These are phyloP conservation scores for Sebastes wilsoni DNA, from an alignment of 2,797 vertebrate genomes.

Conservation along the genomic window DNA sequence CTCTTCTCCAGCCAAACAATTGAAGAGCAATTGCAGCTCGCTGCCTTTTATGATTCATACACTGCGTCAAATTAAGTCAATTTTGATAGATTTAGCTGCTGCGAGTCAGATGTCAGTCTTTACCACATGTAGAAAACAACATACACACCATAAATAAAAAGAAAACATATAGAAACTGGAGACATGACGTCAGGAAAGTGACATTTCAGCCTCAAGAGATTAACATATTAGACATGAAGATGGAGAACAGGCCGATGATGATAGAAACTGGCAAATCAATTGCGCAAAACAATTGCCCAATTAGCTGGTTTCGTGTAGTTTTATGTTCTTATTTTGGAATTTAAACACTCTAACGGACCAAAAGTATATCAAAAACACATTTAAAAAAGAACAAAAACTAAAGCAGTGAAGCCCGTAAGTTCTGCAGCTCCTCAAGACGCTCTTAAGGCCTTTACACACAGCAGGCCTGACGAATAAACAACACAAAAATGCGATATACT, in stretches of 20 bases:
- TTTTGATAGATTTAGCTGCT: background rate
- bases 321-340: background rate
- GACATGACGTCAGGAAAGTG: background rate
- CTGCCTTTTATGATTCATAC: slow-evolving; percentile 14
- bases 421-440: background rate
- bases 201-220: background rate
- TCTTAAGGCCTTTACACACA: background rate
- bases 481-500: background rate
- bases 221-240: background rate
- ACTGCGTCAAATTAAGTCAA: background rate
- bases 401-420: background rate
- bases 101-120: background rate
- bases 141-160: background rate
- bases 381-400: background rate
- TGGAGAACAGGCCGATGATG: background rate
- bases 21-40: background rate
- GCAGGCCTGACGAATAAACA: background rate
- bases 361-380: background rate
- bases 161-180: background rate
- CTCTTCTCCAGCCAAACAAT: background rate
- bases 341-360: background rate
- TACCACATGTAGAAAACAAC: background rate
- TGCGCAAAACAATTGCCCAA: background rate
- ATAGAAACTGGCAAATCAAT: background rate
- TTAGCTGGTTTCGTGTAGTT: background rate